These are phyloP conservation scores for Centropus bengalensis DNA, from an alignment of 2,113 vertebrate genomes.

Conservation along the genomic window DNA sequence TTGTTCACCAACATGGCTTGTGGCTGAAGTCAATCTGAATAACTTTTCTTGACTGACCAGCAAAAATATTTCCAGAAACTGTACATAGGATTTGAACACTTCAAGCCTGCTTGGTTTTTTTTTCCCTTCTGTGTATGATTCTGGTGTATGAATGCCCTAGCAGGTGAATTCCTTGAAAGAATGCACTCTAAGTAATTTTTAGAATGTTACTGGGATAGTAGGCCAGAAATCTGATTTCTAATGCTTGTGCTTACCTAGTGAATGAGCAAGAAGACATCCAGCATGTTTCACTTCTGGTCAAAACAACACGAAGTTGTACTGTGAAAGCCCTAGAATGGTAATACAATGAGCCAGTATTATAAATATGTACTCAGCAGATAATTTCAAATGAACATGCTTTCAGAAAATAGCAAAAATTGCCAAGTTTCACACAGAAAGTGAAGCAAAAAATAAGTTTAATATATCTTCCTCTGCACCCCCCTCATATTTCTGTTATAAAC, in stretches of 20 bases:
- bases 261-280: background rate
- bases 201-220: background rate
- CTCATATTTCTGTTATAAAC: background rate
- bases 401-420: background rate
- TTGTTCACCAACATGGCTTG: background rate
- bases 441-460: background rate
- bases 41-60: background rate
- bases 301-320: background rate
- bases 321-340: background rate
- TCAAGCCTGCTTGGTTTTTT: background rate
- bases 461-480: accelerated
- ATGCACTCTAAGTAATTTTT: background rate
- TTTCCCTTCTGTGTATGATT: background rate
- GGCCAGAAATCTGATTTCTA: background rate
- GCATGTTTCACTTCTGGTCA: background rate
- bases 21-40: background rate
- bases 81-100: background rate
- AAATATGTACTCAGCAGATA: background rate
- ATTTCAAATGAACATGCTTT: background rate
- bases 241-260: background rate
- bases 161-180: background rate
- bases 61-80: background rate
- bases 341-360: background rate
- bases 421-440: background rate
- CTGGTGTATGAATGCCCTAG: background rate